phyloP scores from a whole-genome alignment of 2,113 vertebrate genomes.

The Istiophorus platypterus region DNA sequence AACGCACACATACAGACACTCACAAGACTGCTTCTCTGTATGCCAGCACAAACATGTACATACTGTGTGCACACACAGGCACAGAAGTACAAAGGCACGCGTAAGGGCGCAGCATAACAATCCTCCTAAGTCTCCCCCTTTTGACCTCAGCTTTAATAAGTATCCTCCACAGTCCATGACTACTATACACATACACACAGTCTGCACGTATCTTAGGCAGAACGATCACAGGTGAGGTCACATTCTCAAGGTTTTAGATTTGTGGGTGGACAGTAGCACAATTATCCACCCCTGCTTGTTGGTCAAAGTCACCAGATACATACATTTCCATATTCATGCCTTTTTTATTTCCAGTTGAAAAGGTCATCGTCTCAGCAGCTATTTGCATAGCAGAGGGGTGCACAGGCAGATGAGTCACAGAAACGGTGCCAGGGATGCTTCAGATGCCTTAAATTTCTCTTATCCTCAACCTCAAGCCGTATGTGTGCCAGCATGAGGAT shows the following conservation, averaged over 20 bases:
- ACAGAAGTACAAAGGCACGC: slow-evolving; percentile 44
- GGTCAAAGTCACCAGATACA: slow-evolving; percentile 58
- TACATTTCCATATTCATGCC: slow-evolving; percentile 68
- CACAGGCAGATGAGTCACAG: slow-evolving; percentile 34
- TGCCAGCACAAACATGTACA: slow-evolving; percentile 19
- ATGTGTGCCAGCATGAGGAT: not conserved
- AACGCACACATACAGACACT: slow-evolving; percentile 17
- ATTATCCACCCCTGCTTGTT: slow-evolving; percentile 53
- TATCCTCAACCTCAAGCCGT: not conserved
- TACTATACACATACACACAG: slow-evolving; percentile 34
- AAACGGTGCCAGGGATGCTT: slow-evolving; percentile 7
- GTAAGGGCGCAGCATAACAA: slow-evolving; percentile 55
- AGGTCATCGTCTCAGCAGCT: slow-evolving; percentile 54
- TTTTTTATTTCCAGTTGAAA: slow-evolving; percentile 63
- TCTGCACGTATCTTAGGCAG: slow-evolving; percentile 17
- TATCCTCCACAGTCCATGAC: slow-evolving; percentile 27
- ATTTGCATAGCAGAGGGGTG: slow-evolving; percentile 60
- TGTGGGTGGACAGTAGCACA: slow-evolving; percentile 40
- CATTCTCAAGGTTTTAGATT: slow-evolving; percentile 24
- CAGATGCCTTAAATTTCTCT: slow-evolving; percentile 22
- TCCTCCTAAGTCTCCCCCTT: slow-evolving; percentile 54
- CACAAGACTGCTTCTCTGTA: not conserved
- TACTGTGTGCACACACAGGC: slow-evolving; percentile 24
- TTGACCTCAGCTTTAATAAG: slow-evolving; percentile 65
- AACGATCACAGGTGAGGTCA: slow-evolving; percentile 52